Conservation (phyloP, 2,113 vertebrate species). For the Passer montanus region DNA sequence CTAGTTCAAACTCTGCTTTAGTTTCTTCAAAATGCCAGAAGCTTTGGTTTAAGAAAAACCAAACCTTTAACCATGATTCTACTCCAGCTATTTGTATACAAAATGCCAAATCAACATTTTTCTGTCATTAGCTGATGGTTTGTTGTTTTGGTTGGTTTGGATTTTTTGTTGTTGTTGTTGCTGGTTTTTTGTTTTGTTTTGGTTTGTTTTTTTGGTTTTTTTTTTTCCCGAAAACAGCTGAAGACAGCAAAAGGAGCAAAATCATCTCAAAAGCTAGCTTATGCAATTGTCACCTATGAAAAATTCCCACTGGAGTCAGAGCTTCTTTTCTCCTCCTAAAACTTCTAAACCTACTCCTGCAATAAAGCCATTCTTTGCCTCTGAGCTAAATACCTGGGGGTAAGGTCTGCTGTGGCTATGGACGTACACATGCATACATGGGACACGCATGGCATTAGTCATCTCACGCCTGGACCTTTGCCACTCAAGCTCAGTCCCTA, state of each 20-base stretch:
- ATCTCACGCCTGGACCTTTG: not conserved
- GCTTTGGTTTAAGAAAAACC: not conserved
- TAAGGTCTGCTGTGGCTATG: not conserved
- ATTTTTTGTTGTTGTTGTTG: not conserved
- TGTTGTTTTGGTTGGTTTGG: not conserved
- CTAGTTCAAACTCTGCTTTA: not conserved
- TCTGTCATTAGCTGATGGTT: not conserved
- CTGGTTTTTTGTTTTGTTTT: not conserved
- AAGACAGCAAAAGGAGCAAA: not conserved
- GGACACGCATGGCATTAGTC: not conserved
- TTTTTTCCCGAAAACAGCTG: not conserved
- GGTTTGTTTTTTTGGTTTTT: no score
- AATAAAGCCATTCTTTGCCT: not conserved
- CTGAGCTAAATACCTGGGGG: not conserved
- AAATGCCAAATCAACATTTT: conserved; percentile 20
- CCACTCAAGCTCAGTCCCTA: not conserved
- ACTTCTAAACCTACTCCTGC: not conserved
- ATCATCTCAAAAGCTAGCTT: not conserved
- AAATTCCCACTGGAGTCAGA: not conserved
- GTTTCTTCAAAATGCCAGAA: not conserved
- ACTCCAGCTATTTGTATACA: not conserved
- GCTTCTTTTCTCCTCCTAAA: not conserved
- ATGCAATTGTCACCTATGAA: not conserved
- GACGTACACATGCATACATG: not conserved
- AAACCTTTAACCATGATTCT: not conserved